Base-by-base conservation (phyloP, 2,888 invertebrate species). In the Anthophora plumipes region DNA sequence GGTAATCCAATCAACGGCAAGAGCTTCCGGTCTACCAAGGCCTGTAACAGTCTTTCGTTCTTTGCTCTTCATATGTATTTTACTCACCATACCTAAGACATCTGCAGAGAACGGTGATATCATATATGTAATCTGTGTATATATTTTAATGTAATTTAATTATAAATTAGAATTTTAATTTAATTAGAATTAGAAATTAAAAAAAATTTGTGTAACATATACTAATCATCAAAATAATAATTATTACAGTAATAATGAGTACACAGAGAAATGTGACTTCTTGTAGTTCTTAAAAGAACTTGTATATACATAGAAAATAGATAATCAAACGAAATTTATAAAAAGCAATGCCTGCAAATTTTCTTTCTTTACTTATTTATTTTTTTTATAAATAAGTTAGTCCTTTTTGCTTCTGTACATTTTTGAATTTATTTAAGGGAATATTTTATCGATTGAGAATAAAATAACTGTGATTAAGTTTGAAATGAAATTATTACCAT, bases 1-100 rank as follows among this genome's bases (percentile, higher is more conserved):
- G 0, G 96, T 96, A 37, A 96, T 92, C 97, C 97, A 97, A 88
- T 97, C 97, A 1, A 96, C 94, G 0, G 96, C 94, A 52, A 97
- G 90, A 92, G 95, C 94, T 57, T 92, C 92, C 0, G 95, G 95
- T 76, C 91, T 92, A 0, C 95, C 95, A 17, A 95, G 91, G 20
- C 94, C 92, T 2, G 39, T 73, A 4, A 91, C 89, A 89, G 90
- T 91, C 0, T 89, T 90, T 1, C 93, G 88, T 5, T 92, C 92
- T 0, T 91, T 92, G 11, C 93, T 93, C 46, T 92, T 89, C 25
- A 94, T 73, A 66, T 94, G 85, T 37, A 92, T 83, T 73, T 89
- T 90, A 59, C 85, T 89, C 41, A 93, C 84, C 14, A 77, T 89
- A 22, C 92, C 92, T 7, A 86, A 70, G 5, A 83, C 50, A 75